These are phyloP conservation scores for Lepidurus packardi DNA, from an alignment of 1,140 invertebrate species.

Conservation along the genomic window DNA sequence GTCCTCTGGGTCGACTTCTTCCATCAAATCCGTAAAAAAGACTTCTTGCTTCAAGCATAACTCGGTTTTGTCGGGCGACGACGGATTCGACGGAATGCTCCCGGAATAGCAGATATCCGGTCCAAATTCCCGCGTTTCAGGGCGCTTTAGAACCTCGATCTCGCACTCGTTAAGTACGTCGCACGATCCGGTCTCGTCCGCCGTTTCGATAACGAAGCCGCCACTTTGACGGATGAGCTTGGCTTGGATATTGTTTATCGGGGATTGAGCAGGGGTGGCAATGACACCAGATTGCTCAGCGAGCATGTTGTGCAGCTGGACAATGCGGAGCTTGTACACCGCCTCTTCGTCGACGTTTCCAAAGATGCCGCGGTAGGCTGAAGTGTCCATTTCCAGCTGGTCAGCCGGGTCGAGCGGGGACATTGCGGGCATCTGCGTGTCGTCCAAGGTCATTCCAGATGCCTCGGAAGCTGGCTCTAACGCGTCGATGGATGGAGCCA, in stretches of 20 bases:
- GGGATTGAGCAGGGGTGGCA: neutral
- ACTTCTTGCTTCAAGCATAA: neutral
- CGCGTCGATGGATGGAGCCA: neutral
- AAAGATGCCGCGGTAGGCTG: neutral
- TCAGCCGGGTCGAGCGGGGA: neutral
- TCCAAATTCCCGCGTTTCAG: neutral
- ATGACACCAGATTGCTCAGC: neutral
- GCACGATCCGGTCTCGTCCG: neutral
- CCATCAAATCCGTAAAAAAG: neutral
- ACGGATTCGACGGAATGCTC: neutral
- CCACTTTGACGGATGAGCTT: neutral
- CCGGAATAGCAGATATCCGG: neutral
- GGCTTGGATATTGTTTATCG: neutral
- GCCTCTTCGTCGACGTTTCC: neutral
- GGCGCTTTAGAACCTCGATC: neutral
- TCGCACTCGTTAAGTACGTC: neutral
- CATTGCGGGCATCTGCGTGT: neutral
- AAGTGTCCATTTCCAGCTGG: neutral
- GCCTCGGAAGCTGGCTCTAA: neutral
- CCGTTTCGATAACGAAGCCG: neutral
- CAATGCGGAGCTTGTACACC: neutral
- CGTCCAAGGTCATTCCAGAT: neutral
- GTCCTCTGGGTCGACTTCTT: slow-evolving; percentile 12
- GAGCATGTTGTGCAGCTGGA: neutral
- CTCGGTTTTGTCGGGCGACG: neutral